Evolutionary conservation across 2,113 vertebrate genomes (phyloP), one percentile per base, ranked within the genome.

Genomic region (Vanacampus margaritifer): DNA sequence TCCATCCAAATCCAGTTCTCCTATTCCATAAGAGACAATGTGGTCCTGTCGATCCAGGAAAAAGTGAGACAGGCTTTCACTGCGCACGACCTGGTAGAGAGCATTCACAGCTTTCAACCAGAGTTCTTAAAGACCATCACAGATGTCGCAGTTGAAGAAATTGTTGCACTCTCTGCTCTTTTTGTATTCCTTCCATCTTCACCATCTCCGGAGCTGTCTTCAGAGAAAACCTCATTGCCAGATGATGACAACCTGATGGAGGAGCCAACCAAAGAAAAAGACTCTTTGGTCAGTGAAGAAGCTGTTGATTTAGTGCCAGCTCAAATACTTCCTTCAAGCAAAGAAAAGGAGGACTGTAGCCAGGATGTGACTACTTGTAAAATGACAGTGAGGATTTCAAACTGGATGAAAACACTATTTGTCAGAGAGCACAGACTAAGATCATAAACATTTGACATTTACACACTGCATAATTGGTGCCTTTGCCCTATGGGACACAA

Each of bases 51-150:
- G 14, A 58, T 65, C 46, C 46, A 65, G 10, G 19, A 16, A 21
- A 37, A 65, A 28, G 19, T 65, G n/a, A 64, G 41, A 65, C 21
- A 41, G 59, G 12, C 59, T 41, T 61, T 61, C 21, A 23, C 5
- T 51, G 17, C 9, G 24, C 32, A 65, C 2, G 48, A 36, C 21
- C 36, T 43, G 68, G 43, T n/a, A 8, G 23, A 61, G n/a, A 61
- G n/a, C 59, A 39, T 61, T 24, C 59, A 32, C n/a, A 45, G 28
- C 17, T 45, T 63, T 53, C 32, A 35, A 64, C 14, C 59, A 63
- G 32, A 37, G 46, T 36, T 65, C 32, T 35, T 65, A n/a, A 64
- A 32, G 36, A 61, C 59, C 59, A 24, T 61, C 11, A 61, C 12
- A 39, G 36, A 61, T 61, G 59, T 39, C 12, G 6, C 24, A 13